These are phyloP conservation scores for Euwallacea similis DNA, from an alignment of 1,140 invertebrate genomes.

Conservation along the genomic window DNA sequence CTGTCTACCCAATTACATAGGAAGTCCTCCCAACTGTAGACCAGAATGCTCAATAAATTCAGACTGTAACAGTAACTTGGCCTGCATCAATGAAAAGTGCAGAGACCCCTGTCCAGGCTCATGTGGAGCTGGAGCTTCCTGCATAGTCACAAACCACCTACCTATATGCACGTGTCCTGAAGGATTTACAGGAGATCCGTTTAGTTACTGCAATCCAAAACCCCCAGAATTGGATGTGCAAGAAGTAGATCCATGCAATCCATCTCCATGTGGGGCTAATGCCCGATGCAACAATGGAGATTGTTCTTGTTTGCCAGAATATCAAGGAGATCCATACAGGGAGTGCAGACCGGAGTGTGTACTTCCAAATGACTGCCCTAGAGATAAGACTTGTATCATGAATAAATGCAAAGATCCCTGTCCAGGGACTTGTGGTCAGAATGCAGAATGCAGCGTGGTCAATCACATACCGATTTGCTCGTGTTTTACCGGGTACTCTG, in stretches of 20 bases:
- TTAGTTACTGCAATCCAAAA: constrained; percentile 58
- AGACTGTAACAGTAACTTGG: constrained; percentile 60
- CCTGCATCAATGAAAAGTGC: constrained; percentile 64
- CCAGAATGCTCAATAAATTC: constrained; percentile 60
- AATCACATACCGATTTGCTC: constrained; percentile 75
- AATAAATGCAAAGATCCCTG: constrained; percentile 73
- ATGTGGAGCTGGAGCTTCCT: constrained; percentile 65
- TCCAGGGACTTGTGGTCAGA: constrained; percentile 62
- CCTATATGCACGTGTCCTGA: constrained; percentile 64
- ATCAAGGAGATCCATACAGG: constrained; percentile 68
- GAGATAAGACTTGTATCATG: constrained; percentile 72
- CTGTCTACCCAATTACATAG: constrained; percentile 59
- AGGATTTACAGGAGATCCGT: constrained; percentile 68
- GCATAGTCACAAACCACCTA: constrained; percentile 63
- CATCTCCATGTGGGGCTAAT: constrained; percentile 64
- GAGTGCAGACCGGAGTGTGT: constrained; percentile 67
- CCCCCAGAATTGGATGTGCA: constrained; percentile 39
- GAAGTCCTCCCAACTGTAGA: constrained; percentile 59
- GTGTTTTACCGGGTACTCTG: constrained; percentile 70
- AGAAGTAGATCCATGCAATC: constrained; percentile 57
- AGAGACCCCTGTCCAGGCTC: constrained; percentile 68
- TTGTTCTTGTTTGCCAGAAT: constrained; percentile 71
- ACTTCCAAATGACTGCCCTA: constrained; percentile 67
- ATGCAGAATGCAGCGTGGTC: constrained; percentile 68
- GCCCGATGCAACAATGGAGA: constrained; percentile 63